Evolutionary conservation across 2,113 vertebrate species (phyloP), one percentile per base, ranked within the genome.

Genomic region (Aepyceros melampus): DNA sequence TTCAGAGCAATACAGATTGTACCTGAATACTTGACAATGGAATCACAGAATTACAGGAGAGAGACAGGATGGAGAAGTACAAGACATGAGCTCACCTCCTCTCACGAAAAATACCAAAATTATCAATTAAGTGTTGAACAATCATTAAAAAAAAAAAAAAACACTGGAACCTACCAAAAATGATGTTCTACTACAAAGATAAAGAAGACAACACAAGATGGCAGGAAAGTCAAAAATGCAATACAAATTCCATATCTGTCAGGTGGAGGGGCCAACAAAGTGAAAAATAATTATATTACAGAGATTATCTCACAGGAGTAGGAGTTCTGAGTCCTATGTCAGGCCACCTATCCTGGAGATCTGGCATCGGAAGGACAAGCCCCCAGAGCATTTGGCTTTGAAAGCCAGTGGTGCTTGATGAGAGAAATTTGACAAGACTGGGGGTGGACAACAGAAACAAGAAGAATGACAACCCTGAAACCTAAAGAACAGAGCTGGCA

Each of bases 341-440:
- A 49, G 45, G 29, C 29, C 33, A 16, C 29, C 16, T 49, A 49
- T 19, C 45, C 78, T 81, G 2, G 9, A 31, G 29, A 31, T 21
- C 29, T 81, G 29, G 16, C 9, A 12, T 49, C 0, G 0, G 45
- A 17, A 81, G 78, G 78, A 49, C 2, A 1, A 33, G 29, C 16
- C 16, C 9, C 45, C 5, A 33, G 45, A 49, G 29, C 45, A 81
- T 33, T 21, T 81, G 29, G 16, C 45, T 81, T 49, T 81, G 78
- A 81, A 81, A 47, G 78, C 29, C 16, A 19, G 29, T 2, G 29
- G 29, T 31, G 78, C 45, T 21, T 81, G 16, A 81, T 33, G 29
- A 81, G 16, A 49, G 29, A 11, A 49, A 81, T 47, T 49, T 29
- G 16, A 81, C 29, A 49, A 8, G n/a, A 36, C 3, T 5, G 19